Evolutionary conservation across 2,888 invertebrate species (phyloP).

Genomic region (Villa cingulata): DNA sequence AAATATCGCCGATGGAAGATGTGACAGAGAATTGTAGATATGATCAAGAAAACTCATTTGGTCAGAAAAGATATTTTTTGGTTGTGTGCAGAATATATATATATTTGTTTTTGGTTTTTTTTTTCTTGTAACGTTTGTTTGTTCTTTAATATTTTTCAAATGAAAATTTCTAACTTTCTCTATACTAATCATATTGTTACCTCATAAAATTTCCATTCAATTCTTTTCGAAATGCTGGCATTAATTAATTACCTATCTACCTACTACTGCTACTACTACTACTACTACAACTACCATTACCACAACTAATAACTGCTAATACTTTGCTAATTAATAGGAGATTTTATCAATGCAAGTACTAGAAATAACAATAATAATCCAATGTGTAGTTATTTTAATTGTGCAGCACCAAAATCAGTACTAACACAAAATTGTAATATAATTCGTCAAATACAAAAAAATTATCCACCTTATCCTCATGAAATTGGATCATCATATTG

Average conservation of each 20-base stretch:
- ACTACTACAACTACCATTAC: no score
- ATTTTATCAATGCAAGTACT: not conserved
- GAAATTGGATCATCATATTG: slow-evolving; percentile 24
- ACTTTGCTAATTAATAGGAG: not conserved
- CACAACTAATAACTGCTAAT: not conserved
- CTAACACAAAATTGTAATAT: slow-evolving; percentile 35
- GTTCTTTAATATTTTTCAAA: no score
- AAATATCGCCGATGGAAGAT: no score
- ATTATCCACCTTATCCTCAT: slow-evolving; percentile 36
- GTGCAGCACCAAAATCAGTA: slow-evolving; percentile 34
- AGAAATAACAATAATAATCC: slow-evolving; percentile 7
- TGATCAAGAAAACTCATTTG: no score
- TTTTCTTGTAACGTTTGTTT: no score
- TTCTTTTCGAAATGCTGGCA: slow-evolving; percentile 12
- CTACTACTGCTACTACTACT: not conserved
- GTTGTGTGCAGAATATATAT: no score
- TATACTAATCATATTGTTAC: not conserved
- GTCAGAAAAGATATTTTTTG: no score
- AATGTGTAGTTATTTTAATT: slow-evolving; percentile 25
- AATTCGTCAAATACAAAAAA: slow-evolving; percentile 35
- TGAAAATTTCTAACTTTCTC: no score
- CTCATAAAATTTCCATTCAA: slow-evolving; percentile 1
- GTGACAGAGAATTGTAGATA: no score
- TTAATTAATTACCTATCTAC: not conserved
- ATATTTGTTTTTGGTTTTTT: no score